Percentiles rank a stretch among this genome's conserved stretches.
phyloP scores from a whole-genome alignment of 1,140 invertebrate genomes.

The Aphaenogaster floridana region DNA sequence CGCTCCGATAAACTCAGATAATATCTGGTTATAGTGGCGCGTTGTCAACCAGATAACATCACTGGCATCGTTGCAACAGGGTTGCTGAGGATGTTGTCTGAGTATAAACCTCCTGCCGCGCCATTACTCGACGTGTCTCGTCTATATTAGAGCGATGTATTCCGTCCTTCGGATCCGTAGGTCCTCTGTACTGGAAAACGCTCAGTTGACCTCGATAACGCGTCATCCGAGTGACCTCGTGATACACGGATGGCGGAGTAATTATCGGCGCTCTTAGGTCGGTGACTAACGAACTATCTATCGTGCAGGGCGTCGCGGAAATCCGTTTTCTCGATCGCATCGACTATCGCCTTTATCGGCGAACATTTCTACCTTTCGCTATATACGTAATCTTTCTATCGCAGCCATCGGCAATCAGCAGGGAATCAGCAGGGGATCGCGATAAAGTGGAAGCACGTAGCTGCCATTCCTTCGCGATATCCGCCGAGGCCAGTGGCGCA shows the following conservation, averaged over 20 bases:
- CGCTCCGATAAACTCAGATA: conserved; percentile 36
- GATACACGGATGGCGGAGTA: conserved; percentile 59
- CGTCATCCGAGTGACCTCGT: conserved; percentile 61
- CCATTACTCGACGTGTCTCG: conserved; percentile 44
- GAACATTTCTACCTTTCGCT: conserved; percentile 11
- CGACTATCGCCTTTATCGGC: conserved; percentile 1
- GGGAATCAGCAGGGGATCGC: conserved; percentile 45
- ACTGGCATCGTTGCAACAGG: conserved; percentile 17
- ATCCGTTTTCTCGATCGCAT: conserved; percentile 51
- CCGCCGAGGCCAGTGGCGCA: conserved; percentile 10
- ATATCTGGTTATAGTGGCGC: conserved; percentile 5
- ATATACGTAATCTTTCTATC: conserved; percentile 42
- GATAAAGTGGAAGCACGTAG: conserved; percentile 53
- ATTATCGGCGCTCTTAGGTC: conserved; percentile 56
- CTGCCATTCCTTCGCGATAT: conserved; percentile 42
- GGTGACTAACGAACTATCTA: conserved; percentile 39
- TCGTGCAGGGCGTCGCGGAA: conserved; percentile 36
- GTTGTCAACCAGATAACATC: conserved; percentile 40
- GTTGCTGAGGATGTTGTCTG: conserved; percentile 26
- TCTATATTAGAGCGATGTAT: conserved; percentile 47
- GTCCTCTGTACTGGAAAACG: conserved; percentile 35
- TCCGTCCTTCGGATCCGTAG: conserved; percentile 19
- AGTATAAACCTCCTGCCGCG: conserved; percentile 28
- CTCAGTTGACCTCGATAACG: conserved; percentile 49
- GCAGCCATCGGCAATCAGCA: conserved; percentile 60